These are phyloP conservation scores for Drusus annulatus DNA, from an alignment of 1,140 invertebrate genomes.

Conservation along the genomic window DNA sequence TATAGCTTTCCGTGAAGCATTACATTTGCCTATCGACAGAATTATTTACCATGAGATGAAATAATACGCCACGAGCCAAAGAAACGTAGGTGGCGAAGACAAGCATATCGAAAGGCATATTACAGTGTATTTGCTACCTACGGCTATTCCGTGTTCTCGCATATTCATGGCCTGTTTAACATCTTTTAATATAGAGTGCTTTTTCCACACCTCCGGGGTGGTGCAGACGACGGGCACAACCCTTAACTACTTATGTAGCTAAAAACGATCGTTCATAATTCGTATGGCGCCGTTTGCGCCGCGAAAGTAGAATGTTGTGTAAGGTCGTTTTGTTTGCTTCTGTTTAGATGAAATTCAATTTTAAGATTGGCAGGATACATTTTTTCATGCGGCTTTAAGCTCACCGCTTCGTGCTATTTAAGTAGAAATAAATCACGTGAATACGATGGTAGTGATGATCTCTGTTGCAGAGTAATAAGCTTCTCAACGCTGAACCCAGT, in stretches of 20 bases:
- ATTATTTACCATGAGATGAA: conserved; percentile 17
- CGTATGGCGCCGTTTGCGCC: conserved; percentile 9
- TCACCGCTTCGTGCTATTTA: too few relatives aligned
- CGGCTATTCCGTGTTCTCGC: conserved; percentile 56
- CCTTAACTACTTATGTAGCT: neutral
- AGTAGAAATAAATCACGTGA: too few relatives aligned
- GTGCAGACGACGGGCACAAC: conserved; percentile 16
- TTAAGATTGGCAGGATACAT: too few relatives aligned
- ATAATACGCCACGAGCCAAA: conserved; percentile 7
- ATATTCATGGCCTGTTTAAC: conserved; percentile 60
- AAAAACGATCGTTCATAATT: conserved; percentile 41
- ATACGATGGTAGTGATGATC: too few relatives aligned
- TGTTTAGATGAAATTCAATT: neutral
- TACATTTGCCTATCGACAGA: neutral
- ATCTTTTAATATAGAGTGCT: conserved; percentile 61
- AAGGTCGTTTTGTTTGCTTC: neutral
- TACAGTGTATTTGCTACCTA: conserved; percentile 63
- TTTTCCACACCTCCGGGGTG: conserved; percentile 54
- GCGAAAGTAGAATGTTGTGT: conserved; percentile 23
- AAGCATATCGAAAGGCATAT: neutral
- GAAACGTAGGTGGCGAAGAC: neutral
- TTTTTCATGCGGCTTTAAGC: too few relatives aligned
- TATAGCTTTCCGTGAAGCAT: neutral
- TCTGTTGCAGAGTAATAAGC: too few relatives aligned
- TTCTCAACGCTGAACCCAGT: too few relatives aligned